Percentiles rank a stretch among this genome's conserved stretches.
phyloP scores from a whole-genome alignment of 2,888 invertebrate genomes.

The Crepidodera aurea region DNA sequence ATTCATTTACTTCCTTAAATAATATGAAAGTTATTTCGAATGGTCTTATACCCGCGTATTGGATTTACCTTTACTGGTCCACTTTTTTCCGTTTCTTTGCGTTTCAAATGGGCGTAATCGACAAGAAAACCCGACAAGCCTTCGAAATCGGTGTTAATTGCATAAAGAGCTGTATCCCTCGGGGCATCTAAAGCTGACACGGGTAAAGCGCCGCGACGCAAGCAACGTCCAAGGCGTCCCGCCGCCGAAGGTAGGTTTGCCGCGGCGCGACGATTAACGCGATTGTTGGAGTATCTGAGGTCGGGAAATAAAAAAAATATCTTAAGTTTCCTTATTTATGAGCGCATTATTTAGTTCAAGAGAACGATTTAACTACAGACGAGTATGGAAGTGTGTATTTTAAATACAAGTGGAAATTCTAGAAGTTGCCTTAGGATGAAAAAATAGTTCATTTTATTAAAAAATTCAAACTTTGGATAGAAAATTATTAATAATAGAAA shows the following conservation, averaged over 20 bases:
- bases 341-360: too few relatives aligned
- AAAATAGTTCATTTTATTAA: too few relatives aligned
- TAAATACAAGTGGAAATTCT: too few relatives aligned
- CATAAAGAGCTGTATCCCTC: conserved; percentile 37
- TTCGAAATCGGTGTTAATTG: conserved; percentile 38
- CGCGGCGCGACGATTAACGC: not conserved
- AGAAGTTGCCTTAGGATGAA: too few relatives aligned
- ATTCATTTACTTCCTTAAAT: too few relatives aligned
- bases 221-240: conserved; percentile 30
- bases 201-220: conserved; percentile 49
- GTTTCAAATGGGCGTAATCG: conserved; percentile 20
- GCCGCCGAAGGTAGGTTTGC: not conserved
- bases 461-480: too few relatives aligned
- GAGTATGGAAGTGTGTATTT: too few relatives aligned
- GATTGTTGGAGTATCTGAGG: not conserved
- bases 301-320: not conserved
- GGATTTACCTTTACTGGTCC: not conserved
- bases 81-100: not conserved
- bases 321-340: too few relatives aligned
- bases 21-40: too few relatives aligned
- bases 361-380: too few relatives aligned
- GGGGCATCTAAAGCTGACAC: conserved; percentile 44
- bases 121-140: conserved; percentile 26
- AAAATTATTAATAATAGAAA: too few relatives aligned
- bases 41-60: not conserved